Base-by-base conservation (phyloP, 2,113 vertebrate genomes). In the Tympanuchus pallidicinctus region DNA sequence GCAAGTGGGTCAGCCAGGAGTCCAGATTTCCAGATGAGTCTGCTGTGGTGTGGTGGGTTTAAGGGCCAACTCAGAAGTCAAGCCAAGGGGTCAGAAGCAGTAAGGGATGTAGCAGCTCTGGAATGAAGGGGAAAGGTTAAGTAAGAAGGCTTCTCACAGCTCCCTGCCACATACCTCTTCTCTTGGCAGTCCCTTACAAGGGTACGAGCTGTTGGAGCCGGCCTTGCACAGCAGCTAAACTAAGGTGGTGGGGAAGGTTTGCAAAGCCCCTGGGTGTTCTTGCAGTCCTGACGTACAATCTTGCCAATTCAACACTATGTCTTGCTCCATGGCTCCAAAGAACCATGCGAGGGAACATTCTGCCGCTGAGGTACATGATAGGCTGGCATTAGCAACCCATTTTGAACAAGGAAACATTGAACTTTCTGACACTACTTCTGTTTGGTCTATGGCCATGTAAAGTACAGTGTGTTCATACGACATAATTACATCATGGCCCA, bases 181-280 rank as follows among this genome's bases (percentile, higher is more conserved):
- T 9, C 30, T 2, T 61, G 7, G 27, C 52, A 70, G 65, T 14
- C 28, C 15, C 16, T 45, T 47, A 2, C 0, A 0, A 3, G 19
- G 56, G 36, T 2, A 1, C 0, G 0, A 2, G 2, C 20, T n/a
- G 28, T 11, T 0, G 2, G 48, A 6, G 13, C 11, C 2, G 0
- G 47, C 20, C 22, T 28, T 2, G 2, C 0, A 0, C 16, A 4
- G 8, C 28, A 42, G 27, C 36, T 3, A 11, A 54, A 47, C 5
- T 10, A 6, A 10, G 52, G 20, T 13, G 28, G 36, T 1, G 2
- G 18, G 24, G 21, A 50, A 45, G 5, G 40, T 40, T 40, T 81
- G 52, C 25, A 24, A 19, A 14, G 30, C 22, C 32, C 38, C 25
- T 3, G 13, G 15, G 9, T 17, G 28, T 16, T 4, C 34, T 11